Conservation (phyloP, 2,797 vertebrate species). For the Darevskia mixta region DNA sequence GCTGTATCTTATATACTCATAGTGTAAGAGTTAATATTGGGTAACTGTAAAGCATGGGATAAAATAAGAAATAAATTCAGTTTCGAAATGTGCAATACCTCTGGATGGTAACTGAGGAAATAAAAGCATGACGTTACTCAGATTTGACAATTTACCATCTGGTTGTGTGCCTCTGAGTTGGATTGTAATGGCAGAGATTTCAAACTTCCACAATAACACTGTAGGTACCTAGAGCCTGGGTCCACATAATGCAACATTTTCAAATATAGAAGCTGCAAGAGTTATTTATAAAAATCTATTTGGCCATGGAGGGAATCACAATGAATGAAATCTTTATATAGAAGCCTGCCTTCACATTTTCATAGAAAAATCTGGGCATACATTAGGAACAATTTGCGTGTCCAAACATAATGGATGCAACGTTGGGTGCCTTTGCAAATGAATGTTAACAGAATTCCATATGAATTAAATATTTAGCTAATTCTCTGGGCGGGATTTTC, state of each 20-base stretch:
- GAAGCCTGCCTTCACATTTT: slow-evolving; percentile 57
- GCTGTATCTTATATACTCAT: not conserved
- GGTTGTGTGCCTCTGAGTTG: not conserved
- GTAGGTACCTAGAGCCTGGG: slow-evolving; percentile 23
- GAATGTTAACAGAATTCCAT: slow-evolving; percentile 55
- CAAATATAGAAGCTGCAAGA: slow-evolving; percentile 38
- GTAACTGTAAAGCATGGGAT: not conserved
- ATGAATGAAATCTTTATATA: slow-evolving; percentile 60
- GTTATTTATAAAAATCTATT: slow-evolving; percentile 56
- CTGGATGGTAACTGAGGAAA: slow-evolving; percentile 24
- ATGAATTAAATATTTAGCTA: slow-evolving; percentile 64
- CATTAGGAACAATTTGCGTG: slow-evolving; percentile 66
- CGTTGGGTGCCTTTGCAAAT: slow-evolving; percentile 59
- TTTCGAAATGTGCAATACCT: not conserved
- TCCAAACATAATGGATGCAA: slow-evolving; percentile 62
- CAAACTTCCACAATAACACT: not conserved
- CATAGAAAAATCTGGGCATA: slow-evolving; percentile 66
- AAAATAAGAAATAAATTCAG: slow-evolving; percentile 30
- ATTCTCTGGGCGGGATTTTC: slow-evolving; percentile 58
- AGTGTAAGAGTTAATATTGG: not conserved
- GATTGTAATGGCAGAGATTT: slow-evolving; percentile 20
- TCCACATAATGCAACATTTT: slow-evolving; percentile 40
- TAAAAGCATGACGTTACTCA: not conserved
- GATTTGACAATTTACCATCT: slow-evolving; percentile 45
- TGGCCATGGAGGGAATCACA: slow-evolving; percentile 52